These are phyloP conservation scores for Eilema sororculum DNA, from an alignment of 2,888 invertebrate species.

Conservation along the genomic window DNA sequence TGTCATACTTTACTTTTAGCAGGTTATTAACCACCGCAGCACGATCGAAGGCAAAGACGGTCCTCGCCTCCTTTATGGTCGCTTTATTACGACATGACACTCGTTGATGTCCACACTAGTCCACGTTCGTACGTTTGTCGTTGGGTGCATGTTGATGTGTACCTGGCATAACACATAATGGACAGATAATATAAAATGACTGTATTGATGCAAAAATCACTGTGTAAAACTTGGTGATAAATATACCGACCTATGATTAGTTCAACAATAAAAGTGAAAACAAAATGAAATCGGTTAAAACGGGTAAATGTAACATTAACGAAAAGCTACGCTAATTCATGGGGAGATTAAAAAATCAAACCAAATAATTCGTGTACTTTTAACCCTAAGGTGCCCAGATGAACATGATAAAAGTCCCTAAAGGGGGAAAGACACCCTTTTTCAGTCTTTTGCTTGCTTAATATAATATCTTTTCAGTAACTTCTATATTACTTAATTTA, in stretches of 20 bases:
- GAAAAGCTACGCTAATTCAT: not conserved
- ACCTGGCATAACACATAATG: not conserved
- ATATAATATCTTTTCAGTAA: too few species aligned
- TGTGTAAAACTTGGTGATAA: not conserved
- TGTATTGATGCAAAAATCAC: not conserved
- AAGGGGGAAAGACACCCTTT: too few species aligned
- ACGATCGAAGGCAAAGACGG: too few species aligned
- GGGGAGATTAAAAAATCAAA: too few species aligned
- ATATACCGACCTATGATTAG: not conserved
- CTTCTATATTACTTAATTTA: too few species aligned
- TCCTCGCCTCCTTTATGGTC: too few species aligned
- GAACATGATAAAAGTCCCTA: too few species aligned
- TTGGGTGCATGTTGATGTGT: not conserved
- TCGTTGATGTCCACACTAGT: not conserved
- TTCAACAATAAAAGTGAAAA: not conserved
- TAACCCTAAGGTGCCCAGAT: too few species aligned
- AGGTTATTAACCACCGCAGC: too few species aligned
- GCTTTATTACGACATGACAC: not conserved
- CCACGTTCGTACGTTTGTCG: not conserved
- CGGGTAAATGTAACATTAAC: not conserved
- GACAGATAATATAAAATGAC: not conserved
- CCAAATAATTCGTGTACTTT: too few species aligned
- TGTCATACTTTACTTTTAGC: too few species aligned
- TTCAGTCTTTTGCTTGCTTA: too few species aligned
- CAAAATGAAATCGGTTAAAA: not conserved